Conservation (phyloP, 2,113 vertebrate genomes). For the rabbit (Oryctolagus cuniculus) region mOryCun1.1 NC_091433.1:28409501-28410000, state of each 20-base stretch:
- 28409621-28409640: not conserved
- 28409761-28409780: not conserved
- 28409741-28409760: not conserved
- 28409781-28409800: not conserved
- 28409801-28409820: not conserved
- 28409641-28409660: not conserved
- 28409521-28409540: not conserved
- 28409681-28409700: not conserved
- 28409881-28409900: not conserved
- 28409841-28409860: not conserved
- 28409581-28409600: not conserved
- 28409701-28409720: not conserved
- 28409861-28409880: constrained; percentile 39
- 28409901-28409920: constrained; percentile 3
- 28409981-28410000: constrained; percentile 48
- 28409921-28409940: not conserved
- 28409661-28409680: accelerated
- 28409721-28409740: not conserved
- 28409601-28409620: not conserved
- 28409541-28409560: not conserved
- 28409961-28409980: constrained; percentile 28
- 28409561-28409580: not conserved
- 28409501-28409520: not conserved
- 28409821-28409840: not conserved
- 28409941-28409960: constrained; percentile 11